Base-by-base conservation (phyloP, 1,140 invertebrate species). In the Pissodes strobi region DNA sequence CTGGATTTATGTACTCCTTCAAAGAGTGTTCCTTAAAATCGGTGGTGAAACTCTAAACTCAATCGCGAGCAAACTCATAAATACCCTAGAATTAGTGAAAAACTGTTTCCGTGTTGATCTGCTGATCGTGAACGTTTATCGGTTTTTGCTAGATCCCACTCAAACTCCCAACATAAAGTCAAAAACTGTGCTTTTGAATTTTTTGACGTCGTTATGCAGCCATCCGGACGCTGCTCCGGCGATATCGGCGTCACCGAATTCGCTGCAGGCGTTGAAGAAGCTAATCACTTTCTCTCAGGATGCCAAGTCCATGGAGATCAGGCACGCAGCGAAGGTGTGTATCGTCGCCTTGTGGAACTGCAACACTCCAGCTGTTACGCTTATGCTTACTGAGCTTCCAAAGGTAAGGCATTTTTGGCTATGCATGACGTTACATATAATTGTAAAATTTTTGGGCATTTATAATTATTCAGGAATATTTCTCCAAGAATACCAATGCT, bases 11-110 rank as follows among this genome's bases (percentile, higher is more conserved):
- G 87, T 95, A 63, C 79, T 95, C 18, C 74, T 93, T 23, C 90
- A 90, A 51, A 81, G 89, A 15, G 75, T 88, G 48, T 84, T 98
- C 21, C 89, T 92, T 74, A 97, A 97, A 80, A 83, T 94, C 21
- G 95, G 95, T 49, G 87, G 86, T 0, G 95, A 98, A 78, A 84
- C 96, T 30, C 82, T 98, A 1, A 90, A 89, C 37, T 97, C 94
- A 1, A 89, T 96, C 61, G 90, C 94, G 73, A 87, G 85, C 30
- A 97, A 97, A 82, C 90, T 97, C 27, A 87, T 92, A 75, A 89
- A 88, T 76, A 93, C 91, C 0, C 79, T 98, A 43, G 91, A 95
- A 64, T 84, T 94, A 13, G 88, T 97, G 6, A 87, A 90, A 84
- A 91, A 85, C 77, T 84, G 81, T 75, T 87, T 87, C 75, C 84